These are phyloP conservation scores for Anhinga rufa DNA, from an alignment of 2,113 vertebrate species.

Conservation along the genomic window DNA sequence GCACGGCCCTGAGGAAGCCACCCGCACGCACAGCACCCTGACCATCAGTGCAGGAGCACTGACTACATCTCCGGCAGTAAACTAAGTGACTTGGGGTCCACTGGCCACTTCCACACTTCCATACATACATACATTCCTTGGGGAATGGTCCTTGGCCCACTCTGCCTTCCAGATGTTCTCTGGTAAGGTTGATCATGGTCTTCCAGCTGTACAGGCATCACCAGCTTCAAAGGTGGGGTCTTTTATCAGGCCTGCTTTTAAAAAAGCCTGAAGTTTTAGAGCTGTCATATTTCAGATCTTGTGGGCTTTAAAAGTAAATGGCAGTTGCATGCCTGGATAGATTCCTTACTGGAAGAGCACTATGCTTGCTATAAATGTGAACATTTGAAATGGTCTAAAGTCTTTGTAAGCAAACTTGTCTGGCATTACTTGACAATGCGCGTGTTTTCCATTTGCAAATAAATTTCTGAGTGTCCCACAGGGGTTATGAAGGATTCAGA, in stretches of 20 bases:
- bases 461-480: conserved; percentile 31
- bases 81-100: neutral
- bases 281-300: neutral
- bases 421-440: conserved; percentile 25
- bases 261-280: neutral
- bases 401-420: conserved; percentile 57
- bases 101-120: no score
- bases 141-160: neutral
- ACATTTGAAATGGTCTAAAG: conserved; percentile 36
- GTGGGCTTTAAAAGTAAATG: neutral
- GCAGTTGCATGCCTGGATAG: conserved; percentile 18
- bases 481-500: conserved; percentile 33
- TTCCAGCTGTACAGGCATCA: neutral
- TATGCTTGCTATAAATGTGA: conserved; percentile 37
- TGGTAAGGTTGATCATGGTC: neutral
- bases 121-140: neutral
- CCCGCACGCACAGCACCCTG: accelerated
- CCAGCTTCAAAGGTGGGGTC: neutral
- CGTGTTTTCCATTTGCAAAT: conserved; percentile 59
- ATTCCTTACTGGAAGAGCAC: conserved; percentile 13
- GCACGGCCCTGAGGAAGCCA: neutral
- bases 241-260: neutral
- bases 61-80: neutral
- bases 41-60: neutral
- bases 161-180: neutral